phyloP scores from a whole-genome alignment of 2,888 invertebrate genomes.

The Tachina lurida region DNA sequence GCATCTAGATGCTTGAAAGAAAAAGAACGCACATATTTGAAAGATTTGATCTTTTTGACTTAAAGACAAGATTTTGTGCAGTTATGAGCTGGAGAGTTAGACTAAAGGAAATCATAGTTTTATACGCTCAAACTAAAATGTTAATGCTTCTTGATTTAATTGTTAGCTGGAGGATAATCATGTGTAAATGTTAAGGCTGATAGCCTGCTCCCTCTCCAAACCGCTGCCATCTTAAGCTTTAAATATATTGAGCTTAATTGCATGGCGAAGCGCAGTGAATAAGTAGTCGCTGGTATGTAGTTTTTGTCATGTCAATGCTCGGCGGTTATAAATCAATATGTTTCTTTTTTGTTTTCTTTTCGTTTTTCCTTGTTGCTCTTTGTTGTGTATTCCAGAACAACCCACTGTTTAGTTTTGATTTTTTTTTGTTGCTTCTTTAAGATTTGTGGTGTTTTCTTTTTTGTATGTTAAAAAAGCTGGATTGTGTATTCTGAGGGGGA shows the following conservation, averaged over 20 bases:
- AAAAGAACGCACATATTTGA: slow-evolving; percentile 30
- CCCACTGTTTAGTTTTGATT: slow-evolving; percentile 52
- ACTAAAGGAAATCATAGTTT: slow-evolving; percentile 63
- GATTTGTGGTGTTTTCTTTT: slow-evolving; percentile 46
- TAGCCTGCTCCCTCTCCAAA: not conserved
- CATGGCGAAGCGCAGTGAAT: slow-evolving; percentile 40
- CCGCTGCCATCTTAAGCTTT: not conserved
- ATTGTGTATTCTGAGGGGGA: not conserved
- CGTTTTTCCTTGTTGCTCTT: not conserved
- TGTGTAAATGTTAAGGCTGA: slow-evolving; percentile 45
- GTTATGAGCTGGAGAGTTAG: slow-evolving; percentile 44
- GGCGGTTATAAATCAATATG: slow-evolving; percentile 72
- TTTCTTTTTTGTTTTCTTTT: not conserved
- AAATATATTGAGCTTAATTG: slow-evolving; percentile 48
- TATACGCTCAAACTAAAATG: slow-evolving; percentile 55
- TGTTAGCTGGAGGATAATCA: slow-evolving; percentile 70
- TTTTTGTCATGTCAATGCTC: slow-evolving; percentile 73
- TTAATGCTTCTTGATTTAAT: slow-evolving; percentile 65
- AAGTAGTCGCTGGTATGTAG: slow-evolving; percentile 51
- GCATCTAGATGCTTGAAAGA: slow-evolving; percentile 11
- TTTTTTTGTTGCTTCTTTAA: not conserved
- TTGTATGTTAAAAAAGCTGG: not conserved
- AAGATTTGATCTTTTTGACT: slow-evolving; percentile 69
- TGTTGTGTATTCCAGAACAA: slow-evolving; percentile 54
- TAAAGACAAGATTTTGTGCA: slow-evolving; percentile 66